A percentile compares a stretch with the other conserved stretches of the same genome.
These are phyloP conservation scores for Hymenochirus boettgeri DNA, from an alignment of 2,113 vertebrate genomes.

Conservation along the genomic window DNA sequence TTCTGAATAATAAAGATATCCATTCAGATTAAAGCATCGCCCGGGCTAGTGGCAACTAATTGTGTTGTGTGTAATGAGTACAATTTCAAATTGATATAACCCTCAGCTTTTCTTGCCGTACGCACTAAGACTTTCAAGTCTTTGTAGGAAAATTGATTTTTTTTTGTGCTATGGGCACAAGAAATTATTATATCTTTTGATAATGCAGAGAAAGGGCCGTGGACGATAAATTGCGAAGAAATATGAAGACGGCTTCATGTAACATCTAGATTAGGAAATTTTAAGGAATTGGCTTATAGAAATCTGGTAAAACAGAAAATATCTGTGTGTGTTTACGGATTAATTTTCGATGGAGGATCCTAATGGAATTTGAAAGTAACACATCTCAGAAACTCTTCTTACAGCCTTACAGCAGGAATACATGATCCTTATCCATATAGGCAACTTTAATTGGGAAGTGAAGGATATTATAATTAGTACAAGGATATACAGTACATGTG, in stretches of 20 bases:
- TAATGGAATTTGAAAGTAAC: too few species aligned
- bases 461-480: too few species aligned
- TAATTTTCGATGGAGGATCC: too few species aligned
- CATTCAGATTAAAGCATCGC: slow-evolving; percentile 98
- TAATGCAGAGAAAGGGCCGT: slow-evolving; percentile 98
- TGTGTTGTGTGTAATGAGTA: slow-evolving; percentile 99
- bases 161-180: slow-evolving; percentile 98
- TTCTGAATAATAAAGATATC: slow-evolving; percentile 99
- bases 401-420: too few species aligned
- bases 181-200: slow-evolving; percentile 99
- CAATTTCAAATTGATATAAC: slow-evolving; percentile 99
- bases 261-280: too few species aligned
- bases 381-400: too few species aligned
- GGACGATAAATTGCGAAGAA: slow-evolving; percentile 99
- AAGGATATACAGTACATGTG: too few species aligned
- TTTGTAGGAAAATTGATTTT: slow-evolving; percentile 99
- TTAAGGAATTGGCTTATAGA: too few species aligned
- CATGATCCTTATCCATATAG: too few species aligned
- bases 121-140: slow-evolving; percentile 99
- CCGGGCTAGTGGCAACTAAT: slow-evolving; percentile 99
- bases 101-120: slow-evolving; percentile 98
- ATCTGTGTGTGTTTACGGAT: too few species aligned
- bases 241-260: slow-evolving; percentile 96
- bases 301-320: too few species aligned
- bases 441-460: too few species aligned